phyloP scores from a whole-genome alignment of 2,888 invertebrate genomes.

The Buathra laborator region DNA sequence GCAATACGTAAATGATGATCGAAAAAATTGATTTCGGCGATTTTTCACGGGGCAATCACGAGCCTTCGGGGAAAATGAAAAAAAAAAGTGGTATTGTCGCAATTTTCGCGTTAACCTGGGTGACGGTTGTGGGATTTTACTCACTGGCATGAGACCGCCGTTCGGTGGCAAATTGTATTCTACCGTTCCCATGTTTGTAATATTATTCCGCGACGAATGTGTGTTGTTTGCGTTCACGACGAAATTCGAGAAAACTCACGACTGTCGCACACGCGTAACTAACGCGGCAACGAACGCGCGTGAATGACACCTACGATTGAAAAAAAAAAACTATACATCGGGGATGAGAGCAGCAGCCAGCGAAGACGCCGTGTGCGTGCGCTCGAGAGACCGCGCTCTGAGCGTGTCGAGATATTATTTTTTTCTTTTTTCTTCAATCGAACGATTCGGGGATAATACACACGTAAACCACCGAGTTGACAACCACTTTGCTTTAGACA shows the following conservation, averaged over 20 bases:
- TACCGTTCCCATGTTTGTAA: conserved; percentile 87
- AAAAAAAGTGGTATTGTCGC: background rate
- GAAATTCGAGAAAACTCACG: background rate
- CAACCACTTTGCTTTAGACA: conserved; percentile 40
- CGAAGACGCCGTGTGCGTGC: conserved; percentile 31
- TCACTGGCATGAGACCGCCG: conserved; percentile 95
- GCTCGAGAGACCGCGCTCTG: conserved; percentile 15
- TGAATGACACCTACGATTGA: conserved; percentile 16
- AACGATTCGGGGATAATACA: background rate
- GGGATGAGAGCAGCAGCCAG: background rate
- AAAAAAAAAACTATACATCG: conserved; percentile 3
- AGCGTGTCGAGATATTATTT: conserved; percentile 8
- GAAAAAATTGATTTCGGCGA: background rate
- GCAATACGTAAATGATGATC: conserved; percentile 77
- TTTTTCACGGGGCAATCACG: background rate
- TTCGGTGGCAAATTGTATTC: conserved; percentile 93
- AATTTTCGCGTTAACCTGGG: conserved; percentile 39
- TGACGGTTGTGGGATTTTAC: conserved; percentile 77
- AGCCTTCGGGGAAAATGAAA: background rate
- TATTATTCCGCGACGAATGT: background rate
- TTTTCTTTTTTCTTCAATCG: conserved; percentile 2
- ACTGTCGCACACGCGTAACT: background rate
- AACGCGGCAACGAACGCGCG: background rate
- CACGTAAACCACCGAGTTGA: conserved; percentile 26
- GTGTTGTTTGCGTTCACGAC: background rate